Evolutionary conservation across 2,888 invertebrate genomes (phyloP).

Genomic region (Tipula vernalis): DNA sequence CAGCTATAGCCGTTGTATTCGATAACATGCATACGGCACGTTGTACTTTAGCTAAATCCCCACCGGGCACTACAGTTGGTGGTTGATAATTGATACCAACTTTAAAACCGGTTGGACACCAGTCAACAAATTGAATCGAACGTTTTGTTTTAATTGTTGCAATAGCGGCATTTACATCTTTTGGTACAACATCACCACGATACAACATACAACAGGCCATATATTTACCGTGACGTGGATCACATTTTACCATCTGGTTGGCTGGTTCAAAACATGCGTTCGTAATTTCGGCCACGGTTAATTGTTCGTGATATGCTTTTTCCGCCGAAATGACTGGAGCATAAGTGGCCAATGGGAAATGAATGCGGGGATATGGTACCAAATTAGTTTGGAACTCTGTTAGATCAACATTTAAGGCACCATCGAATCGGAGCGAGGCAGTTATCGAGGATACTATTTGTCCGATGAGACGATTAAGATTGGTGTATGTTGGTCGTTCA

Average conservation of each 20-base stretch:
- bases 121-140: conserved; percentile 78
- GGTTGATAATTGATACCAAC: conserved; percentile 84
- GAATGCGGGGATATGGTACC: conserved; percentile 90
- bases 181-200: conserved; percentile 83
- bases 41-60: conserved; percentile 84
- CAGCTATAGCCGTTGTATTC: conserved; percentile 92
- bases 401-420: conserved; percentile 83
- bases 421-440: conserved; percentile 83
- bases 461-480: conserved; percentile 75
- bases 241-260: conserved; percentile 90
- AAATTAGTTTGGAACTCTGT: conserved; percentile 90
- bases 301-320: conserved; percentile 86
- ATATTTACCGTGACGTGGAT: conserved; percentile 81
- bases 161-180: conserved; percentile 86
- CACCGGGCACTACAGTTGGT: conserved; percentile 82
- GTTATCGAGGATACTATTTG: conserved; percentile 89
- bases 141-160: conserved; percentile 89
- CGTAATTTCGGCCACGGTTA: conserved; percentile 84
- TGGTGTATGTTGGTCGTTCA: conserved; percentile 74
- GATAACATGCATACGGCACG: conserved; percentile 94
- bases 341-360: conserved; percentile 85
- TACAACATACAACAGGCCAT: conserved; percentile 96
- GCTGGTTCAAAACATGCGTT: conserved; percentile 92
- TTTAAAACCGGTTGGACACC: conserved; percentile 72
- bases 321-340: conserved; percentile 87